Evolutionary conservation across 2,113 vertebrate genomes (phyloP).

Genomic region (Burhinus oedicnemus): DNA sequence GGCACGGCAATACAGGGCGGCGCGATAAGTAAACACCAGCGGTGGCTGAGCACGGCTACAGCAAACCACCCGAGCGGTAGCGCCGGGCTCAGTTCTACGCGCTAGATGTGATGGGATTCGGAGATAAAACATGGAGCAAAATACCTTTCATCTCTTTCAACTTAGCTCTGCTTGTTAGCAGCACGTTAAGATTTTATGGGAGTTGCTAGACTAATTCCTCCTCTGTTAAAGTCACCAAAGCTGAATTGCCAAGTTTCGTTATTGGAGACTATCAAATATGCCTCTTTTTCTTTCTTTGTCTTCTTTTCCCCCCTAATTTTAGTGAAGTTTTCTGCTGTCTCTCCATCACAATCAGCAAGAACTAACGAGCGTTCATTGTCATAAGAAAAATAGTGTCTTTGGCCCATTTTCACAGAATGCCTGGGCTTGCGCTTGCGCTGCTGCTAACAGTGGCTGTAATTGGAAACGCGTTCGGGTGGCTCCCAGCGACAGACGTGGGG

Average conservation of each 20-base stretch:
- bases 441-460: not conserved
- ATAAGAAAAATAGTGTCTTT: not conserved
- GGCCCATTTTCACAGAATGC: not conserved
- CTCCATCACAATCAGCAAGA: not conserved
- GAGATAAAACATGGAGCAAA: not conserved
- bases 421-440: not conserved
- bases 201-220: not conserved
- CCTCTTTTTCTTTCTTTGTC: not conserved
- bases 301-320: not conserved
- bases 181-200: not conserved
- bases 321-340: not conserved
- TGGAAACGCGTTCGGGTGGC: not conserved
- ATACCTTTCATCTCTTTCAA: not conserved
- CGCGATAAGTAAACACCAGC: not conserved
- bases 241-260: not conserved
- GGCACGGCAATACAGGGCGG: not conserved
- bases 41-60: not conserved
- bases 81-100: fast-evolving
- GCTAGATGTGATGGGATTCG: not conserved
- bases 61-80: not conserved
- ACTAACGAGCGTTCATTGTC: not conserved
- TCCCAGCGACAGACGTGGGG: not conserved
- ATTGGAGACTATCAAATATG: not conserved
- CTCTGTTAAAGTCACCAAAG: not conserved
- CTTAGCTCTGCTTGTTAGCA: not conserved